These are phyloP conservation scores for Metopia argyrocephala DNA, from an alignment of 2,888 invertebrate genomes.

Conservation along the genomic window DNA sequence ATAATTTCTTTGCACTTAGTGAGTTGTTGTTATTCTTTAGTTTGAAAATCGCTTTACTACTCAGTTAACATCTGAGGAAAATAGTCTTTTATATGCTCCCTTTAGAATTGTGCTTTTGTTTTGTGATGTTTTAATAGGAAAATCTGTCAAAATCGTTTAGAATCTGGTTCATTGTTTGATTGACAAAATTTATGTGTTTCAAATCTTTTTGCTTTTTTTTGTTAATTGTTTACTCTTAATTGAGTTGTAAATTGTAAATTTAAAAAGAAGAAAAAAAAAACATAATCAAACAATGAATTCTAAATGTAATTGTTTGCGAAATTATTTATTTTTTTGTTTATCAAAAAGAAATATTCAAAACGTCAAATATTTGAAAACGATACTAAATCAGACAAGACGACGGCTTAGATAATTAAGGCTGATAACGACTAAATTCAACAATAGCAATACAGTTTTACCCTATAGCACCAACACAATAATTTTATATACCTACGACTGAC, in stretches of 20 bases:
- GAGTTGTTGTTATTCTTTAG: not conserved
- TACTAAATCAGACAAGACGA: slow-evolving; percentile 69
- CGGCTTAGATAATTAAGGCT: slow-evolving; percentile 70
- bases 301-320: slow-evolving; percentile 68
- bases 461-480: not conserved
- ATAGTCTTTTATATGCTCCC: slow-evolving; percentile 39
- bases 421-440: not conserved
- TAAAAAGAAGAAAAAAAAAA: too few species aligned
- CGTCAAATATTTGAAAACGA: slow-evolving; percentile 56
- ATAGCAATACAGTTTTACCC: not conserved
- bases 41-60: slow-evolving; percentile 19
- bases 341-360: slow-evolving; percentile 19
- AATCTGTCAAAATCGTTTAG: slow-evolving; percentile 59
- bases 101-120: not conserved
- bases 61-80: not conserved
- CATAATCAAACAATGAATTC: slow-evolving; percentile 36
- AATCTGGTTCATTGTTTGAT: slow-evolving; percentile 48
- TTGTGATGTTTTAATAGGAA: slow-evolving; percentile 41
- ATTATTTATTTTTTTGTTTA: slow-evolving; percentile 44
- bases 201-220: slow-evolving; percentile 59
- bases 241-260: slow-evolving; percentile 72
- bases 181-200: slow-evolving; percentile 50
- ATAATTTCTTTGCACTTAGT: not conserved
- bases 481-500: too few species aligned
- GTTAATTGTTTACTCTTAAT: slow-evolving; percentile 68